Conservation (phyloP, 2,113 vertebrate species). For the Hemibagrus wyckioides region DNA sequence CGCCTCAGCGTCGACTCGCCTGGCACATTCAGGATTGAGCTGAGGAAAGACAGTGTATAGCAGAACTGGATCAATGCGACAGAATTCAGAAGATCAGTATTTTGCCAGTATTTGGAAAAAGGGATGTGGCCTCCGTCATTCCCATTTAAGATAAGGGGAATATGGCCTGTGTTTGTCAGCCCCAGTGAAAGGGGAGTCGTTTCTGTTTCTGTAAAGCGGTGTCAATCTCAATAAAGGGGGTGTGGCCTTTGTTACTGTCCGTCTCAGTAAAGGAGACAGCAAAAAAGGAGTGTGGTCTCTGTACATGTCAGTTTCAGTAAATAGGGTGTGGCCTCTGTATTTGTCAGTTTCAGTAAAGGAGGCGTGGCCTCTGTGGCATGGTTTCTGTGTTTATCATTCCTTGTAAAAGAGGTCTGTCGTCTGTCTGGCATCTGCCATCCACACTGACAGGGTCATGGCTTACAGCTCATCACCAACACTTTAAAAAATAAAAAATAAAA, state of each 20-base stretch:
- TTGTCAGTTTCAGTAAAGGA: too few relatives aligned
- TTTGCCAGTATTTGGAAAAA: not conserved
- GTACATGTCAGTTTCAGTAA: too few relatives aligned
- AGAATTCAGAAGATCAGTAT: not conserved
- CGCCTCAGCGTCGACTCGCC: conserved; percentile 88
- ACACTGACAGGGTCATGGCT: not conserved
- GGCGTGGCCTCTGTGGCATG: too few relatives aligned
- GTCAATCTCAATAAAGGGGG: too few relatives aligned
- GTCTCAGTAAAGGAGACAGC: too few relatives aligned
- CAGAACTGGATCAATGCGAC: not conserved
- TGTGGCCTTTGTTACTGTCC: too few relatives aligned
- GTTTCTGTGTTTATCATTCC: not conserved
- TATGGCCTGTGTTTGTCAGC: too few relatives aligned
- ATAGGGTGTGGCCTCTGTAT: too few relatives aligned
- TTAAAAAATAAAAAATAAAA: too few relatives aligned
- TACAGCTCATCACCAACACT: not conserved
- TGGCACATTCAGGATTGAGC: conserved; percentile 90
- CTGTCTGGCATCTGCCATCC: not conserved
- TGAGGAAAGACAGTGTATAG: conserved; percentile 45
- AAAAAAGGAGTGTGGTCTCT: too few relatives aligned
- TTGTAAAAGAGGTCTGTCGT: not conserved
- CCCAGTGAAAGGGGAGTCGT: too few relatives aligned
- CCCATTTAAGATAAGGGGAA: not conserved
- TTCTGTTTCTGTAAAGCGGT: too few relatives aligned
- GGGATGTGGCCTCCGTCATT: not conserved